A percentile compares a stretch with the other conserved stretches of the same genome.
These are phyloP conservation scores for Lampris incognitus DNA, from an alignment of 2,113 vertebrate species.

Conservation along the genomic window DNA sequence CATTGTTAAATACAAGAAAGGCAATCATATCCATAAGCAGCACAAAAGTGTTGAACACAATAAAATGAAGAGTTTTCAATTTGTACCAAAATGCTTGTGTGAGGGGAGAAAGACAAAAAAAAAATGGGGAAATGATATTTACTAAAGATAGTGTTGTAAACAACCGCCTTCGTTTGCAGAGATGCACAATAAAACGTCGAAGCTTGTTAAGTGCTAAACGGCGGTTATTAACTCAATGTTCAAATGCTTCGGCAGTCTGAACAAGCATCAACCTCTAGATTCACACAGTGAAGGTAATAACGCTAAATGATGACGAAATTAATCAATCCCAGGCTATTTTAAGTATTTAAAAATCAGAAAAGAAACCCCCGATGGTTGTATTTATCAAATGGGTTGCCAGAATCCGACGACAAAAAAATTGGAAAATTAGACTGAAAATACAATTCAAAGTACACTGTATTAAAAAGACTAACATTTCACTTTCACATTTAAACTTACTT, in stretches of 20 bases:
- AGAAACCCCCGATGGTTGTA: conserved; percentile 45
- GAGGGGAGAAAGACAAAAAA: conserved; percentile 53
- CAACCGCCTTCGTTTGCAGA: conserved; percentile 76
- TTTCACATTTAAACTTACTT: conserved; percentile 80
- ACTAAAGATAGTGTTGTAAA: conserved; percentile 76
- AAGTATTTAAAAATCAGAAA: conserved; percentile 59
- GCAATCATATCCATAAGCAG: conserved; percentile 83
- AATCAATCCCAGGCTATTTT: conserved; percentile 26
- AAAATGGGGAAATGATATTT: conserved; percentile 20
- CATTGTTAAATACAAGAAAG: conserved; percentile 79
- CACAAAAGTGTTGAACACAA: conserved; percentile 84
- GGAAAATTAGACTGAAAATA: conserved; percentile 60
- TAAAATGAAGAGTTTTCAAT: conserved; percentile 68
- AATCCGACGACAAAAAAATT: conserved; percentile 47
- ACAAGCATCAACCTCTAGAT: conserved; percentile 76
- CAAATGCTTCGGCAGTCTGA: conserved; percentile 64
- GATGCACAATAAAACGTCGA: conserved; percentile 44
- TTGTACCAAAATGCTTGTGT: conserved; percentile 79
- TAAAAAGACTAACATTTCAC: conserved; percentile 53
- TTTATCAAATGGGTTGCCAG: conserved; percentile 55
- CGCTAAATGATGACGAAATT: conserved; percentile 54
- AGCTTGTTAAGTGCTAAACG: conserved; percentile 77
- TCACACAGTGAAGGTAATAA: conserved; percentile 71
- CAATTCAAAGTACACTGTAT: conserved; percentile 61
- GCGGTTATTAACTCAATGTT: conserved; percentile 52